These are phyloP conservation scores for Lamellibrachia satsuma DNA, from an alignment of 2,888 invertebrate species.

Conservation along the genomic window DNA sequence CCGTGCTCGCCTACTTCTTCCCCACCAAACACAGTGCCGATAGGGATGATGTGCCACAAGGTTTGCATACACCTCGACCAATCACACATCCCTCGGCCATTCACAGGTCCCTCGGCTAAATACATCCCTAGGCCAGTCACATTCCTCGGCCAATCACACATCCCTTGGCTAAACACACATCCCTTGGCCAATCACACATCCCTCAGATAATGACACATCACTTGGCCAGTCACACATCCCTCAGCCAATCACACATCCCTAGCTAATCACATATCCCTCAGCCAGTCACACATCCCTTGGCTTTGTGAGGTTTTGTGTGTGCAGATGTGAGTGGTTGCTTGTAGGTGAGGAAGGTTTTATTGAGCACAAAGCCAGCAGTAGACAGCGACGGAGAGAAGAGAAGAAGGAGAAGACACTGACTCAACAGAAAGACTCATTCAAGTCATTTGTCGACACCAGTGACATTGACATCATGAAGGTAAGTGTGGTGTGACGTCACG, in stretches of 20 bases:
- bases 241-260: not conserved
- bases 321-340: not conserved
- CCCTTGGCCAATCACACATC: not conserved
- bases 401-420: slow-evolving; percentile 44
- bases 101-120: no score
- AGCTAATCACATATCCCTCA: not conserved
- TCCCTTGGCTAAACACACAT: no score
- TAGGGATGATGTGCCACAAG: slow-evolving; percentile 33
- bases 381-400: slow-evolving; percentile 32
- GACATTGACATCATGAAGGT: slow-evolving; percentile 98
- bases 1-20: slow-evolving; percentile 97
- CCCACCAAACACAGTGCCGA: slow-evolving; percentile 38
- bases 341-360: slow-evolving; percentile 29
- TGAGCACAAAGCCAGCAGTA: slow-evolving; percentile 23
- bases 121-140: not conserved
- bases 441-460: slow-evolving; percentile 73
- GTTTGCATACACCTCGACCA: no score
- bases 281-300: no score
- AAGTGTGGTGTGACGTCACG: slow-evolving; percentile 28
- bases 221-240: not conserved
- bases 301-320: not conserved
- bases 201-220: not conserved
- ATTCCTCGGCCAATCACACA: not conserved
- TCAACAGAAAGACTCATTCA: slow-evolving; percentile 39
- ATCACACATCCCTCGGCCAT: no score